Percentiles rank a stretch among this genome's conserved stretches.
phyloP scores from a whole-genome alignment of 1,140 invertebrate species.

The Drosophila chauvacae region DNA sequence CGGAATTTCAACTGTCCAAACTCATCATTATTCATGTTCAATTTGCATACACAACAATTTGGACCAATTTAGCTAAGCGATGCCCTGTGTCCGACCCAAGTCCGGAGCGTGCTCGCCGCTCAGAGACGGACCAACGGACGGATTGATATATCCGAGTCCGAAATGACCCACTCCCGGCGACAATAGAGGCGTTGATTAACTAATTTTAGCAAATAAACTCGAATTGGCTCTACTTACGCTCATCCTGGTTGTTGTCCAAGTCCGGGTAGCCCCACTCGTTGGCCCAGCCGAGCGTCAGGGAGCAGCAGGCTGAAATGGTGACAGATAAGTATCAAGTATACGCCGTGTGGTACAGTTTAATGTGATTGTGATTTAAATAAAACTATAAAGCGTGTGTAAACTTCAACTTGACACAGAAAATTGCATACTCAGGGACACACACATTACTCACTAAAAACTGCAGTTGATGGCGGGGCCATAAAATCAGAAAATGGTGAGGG shows the following conservation, averaged over 20 bases:
- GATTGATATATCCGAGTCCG: conserved; percentile 1
- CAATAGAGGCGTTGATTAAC: conserved; percentile 66
- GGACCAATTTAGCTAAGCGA: conserved; percentile 65
- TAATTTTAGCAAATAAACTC: conserved; percentile 66
- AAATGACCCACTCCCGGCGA: conserved; percentile 32
- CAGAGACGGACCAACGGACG: conserved; percentile 1
- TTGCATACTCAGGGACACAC: conserved; percentile 17
- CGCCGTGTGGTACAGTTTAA: conserved; percentile 39
- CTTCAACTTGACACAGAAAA: conserved; percentile 64
- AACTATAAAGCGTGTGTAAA: conserved; percentile 35
- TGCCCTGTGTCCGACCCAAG: conserved; percentile 13
- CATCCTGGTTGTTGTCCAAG: conserved; percentile 68
- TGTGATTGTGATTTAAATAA: conserved; percentile 18
- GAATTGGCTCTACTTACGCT: conserved; percentile 68
- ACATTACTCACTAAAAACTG: conserved; percentile 21
- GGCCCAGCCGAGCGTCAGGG: conserved; percentile 39
- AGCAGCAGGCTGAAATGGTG: conserved; percentile 48
- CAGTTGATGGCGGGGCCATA: conserved; percentile 27
- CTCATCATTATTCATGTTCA: conserved; percentile 43
- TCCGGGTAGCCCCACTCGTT: conserved; percentile 75
- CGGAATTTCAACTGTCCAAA: conserved; percentile 10
- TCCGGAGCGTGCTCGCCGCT: background rate
- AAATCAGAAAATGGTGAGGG: conserved; percentile 8
- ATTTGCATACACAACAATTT: conserved; percentile 74
- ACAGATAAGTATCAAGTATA: conserved; percentile 43